These are phyloP conservation scores for Nomada fucata DNA, from an alignment of 2,888 invertebrate species.

Conservation along the genomic window DNA sequence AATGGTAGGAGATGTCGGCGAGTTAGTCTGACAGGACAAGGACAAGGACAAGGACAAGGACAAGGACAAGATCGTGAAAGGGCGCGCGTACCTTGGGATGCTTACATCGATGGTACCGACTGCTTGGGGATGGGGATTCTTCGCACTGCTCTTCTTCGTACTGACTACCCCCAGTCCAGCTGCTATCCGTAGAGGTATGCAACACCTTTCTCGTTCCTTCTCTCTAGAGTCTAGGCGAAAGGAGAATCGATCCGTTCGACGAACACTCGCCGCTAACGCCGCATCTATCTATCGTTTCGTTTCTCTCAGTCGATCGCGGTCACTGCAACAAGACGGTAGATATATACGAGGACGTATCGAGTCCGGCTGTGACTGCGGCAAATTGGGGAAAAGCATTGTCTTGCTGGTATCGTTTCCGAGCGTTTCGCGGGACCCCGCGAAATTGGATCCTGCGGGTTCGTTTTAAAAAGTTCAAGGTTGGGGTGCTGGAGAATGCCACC, in stretches of 20 bases:
- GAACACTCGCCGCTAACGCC: too few species aligned
- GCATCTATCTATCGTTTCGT: background rate
- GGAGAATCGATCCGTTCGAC: too few species aligned
- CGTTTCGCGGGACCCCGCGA: conserved; percentile 93
- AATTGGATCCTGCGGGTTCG: conserved; percentile 95
- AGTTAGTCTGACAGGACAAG: conserved; percentile 76
- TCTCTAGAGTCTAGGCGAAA: too few species aligned
- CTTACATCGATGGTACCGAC: conserved; percentile 67
- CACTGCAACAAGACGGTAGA: conserved; percentile 98
- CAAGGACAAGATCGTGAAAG: conserved; percentile 22
- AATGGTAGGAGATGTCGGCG: conserved; percentile 61
- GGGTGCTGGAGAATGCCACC: conserved; percentile 93
- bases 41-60: conserved; percentile 47
- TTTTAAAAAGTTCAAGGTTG: conserved; percentile 97
- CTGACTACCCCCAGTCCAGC: conserved; percentile 82
- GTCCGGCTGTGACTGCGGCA: conserved; percentile 92
- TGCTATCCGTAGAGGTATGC: conserved; percentile 80
- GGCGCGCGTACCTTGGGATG: conserved; percentile 66
- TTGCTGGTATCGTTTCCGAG: conserved; percentile 95
- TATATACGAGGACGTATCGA: conserved; percentile 95
- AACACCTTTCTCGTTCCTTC: too few species aligned
- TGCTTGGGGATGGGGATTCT: conserved; percentile 77
- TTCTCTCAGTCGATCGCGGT: conserved; percentile 88
- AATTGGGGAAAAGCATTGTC: conserved; percentile 94
- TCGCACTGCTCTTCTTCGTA: conserved; percentile 79